Evolutionary conservation across 2,888 invertebrate genomes (phyloP), one percentile per base, ranked within the genome.

Genomic region (Lacanobia oleracea): DNA sequence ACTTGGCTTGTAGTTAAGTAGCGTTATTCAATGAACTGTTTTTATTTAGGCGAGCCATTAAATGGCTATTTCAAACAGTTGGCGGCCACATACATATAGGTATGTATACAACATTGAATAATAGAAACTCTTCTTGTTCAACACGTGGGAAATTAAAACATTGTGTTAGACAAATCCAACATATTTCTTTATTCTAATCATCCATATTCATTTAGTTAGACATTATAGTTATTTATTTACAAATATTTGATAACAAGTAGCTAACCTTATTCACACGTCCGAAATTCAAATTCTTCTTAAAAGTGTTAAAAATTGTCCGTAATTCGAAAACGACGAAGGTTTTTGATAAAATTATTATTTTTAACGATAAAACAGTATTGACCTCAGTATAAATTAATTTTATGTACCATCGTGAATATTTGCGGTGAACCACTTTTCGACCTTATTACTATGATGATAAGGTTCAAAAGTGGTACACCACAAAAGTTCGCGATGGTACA

Each of bases 151-250:
- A 80, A 77, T n/a, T n/a, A 61, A 63, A 50, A 74, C 78, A 82
- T 48, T 72, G 71, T 70, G 84, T 85, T 84, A 79, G 75, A 79
- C 75, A 88, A 90, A 89, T 90, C 90, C 91, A 93, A 93, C 93
- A 91, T 90, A 82, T 75, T 88, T 87, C 54, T 88, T 89, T 89
- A 89, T 90, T 93, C 89, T 90, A 89, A 87, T 90, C 90, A 89
- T 91, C 87, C 87, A 72, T 87, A 86, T 87, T 86, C 87, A 86
- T 88, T 89, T 77, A 84, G 9, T 88, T 87, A 83, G 84, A 84
- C 86, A 85, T 84, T 85, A 88, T 77, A 82, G 78, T 79, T 90
- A 88, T 83, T 70, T 91, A 91, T 90, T 88, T 90, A 90, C 89
- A 91, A 80, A 85, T 87, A 83, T 86, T 86, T 75, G 76, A 75